Conservation (phyloP, 1,140 invertebrate genomes). For the Drosophila kepulauana region DNA sequence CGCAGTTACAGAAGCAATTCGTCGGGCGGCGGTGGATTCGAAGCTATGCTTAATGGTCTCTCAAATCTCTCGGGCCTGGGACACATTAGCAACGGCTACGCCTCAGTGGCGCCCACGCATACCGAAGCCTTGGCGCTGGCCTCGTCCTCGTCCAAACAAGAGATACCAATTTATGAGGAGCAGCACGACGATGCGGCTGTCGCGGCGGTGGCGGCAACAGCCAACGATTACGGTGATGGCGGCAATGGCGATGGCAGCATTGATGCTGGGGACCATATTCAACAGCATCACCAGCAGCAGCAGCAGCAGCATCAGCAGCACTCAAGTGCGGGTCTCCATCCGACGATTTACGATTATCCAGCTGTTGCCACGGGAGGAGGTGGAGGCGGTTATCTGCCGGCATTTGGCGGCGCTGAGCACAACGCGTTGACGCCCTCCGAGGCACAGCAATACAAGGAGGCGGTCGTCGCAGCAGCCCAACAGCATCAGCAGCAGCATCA, state of each 20-base stretch:
- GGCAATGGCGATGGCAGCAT: conserved; percentile 40
- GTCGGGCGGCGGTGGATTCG: conserved; percentile 34
- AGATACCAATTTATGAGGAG: conserved; percentile 83
- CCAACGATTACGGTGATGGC: conserved; percentile 30
- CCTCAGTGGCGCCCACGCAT: conserved; percentile 67
- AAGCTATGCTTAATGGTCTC: conserved; percentile 73
- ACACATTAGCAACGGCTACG: conserved; percentile 77
- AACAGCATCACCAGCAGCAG: not conserved
- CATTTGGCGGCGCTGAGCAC: conserved; percentile 36
- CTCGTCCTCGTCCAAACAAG: conserved; percentile 61
- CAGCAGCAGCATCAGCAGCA: conserved; percentile 30
- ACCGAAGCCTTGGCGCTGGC: conserved; percentile 61
- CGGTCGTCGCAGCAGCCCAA: not conserved
- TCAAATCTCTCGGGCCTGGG: conserved; percentile 78
- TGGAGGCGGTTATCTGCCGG: conserved; percentile 25
- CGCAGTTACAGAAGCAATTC: conserved; percentile 42
- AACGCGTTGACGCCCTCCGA: conserved; percentile 44
- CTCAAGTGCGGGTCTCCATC: conserved; percentile 36
- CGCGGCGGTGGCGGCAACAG: conserved; percentile 63
- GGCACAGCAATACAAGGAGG: conserved; percentile 14
- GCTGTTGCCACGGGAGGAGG: conserved; percentile 37
- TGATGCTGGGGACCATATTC: conserved; percentile 36
- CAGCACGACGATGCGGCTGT: conserved; percentile 78
- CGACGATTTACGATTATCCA: conserved; percentile 72
- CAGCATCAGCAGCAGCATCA: conserved; percentile 25